phyloP scores from a whole-genome alignment of 2,113 vertebrate genomes.

The Ranitomeya imitator region DNA sequence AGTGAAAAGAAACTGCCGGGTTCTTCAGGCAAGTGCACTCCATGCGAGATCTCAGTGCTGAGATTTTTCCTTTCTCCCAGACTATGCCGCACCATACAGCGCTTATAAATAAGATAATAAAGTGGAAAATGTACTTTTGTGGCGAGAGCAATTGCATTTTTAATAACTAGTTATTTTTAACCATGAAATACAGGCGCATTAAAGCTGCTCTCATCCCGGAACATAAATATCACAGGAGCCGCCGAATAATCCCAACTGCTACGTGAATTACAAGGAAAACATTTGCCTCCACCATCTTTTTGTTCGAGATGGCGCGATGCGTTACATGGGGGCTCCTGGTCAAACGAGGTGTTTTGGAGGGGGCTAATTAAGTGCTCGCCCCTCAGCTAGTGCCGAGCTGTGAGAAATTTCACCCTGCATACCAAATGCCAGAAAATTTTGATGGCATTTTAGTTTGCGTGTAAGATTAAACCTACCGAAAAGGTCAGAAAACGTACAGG shows the following conservation, averaged over 20 bases:
- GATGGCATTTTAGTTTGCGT: conserved; percentile 62
- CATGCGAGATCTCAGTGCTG: not conserved
- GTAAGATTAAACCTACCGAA: conserved; percentile 62
- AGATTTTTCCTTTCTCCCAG: not conserved
- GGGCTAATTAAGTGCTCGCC: conserved; percentile 36
- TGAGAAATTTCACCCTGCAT: conserved; percentile 43
- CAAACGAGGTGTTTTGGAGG: conserved; percentile 30
- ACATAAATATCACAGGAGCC: conserved; percentile 42
- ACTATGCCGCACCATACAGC: not conserved
- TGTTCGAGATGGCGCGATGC: not conserved
- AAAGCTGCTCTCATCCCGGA: conserved; percentile 29
- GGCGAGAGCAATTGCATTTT: conserved; percentile 46
- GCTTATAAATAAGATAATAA: conserved; percentile 46
- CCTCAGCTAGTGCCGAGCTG: not conserved
- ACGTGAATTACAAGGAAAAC: not conserved
- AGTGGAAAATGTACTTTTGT: conserved; percentile 45
- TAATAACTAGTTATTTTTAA: conserved; percentile 50
- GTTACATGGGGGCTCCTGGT: not conserved
- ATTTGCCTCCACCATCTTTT: conserved; percentile 29
- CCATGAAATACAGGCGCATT: conserved; percentile 30
- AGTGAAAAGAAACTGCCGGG: too few species aligned
- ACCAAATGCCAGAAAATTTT: conserved; percentile 60
- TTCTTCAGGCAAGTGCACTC: too few species aligned
- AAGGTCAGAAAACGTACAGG: conserved; percentile 61
- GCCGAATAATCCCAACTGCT: conserved; percentile 23